Evolutionary conservation across 1,140 invertebrate species (phyloP), one percentile per base, ranked within the genome.

Genomic region (Sitodiplosis mosellana): DNA sequence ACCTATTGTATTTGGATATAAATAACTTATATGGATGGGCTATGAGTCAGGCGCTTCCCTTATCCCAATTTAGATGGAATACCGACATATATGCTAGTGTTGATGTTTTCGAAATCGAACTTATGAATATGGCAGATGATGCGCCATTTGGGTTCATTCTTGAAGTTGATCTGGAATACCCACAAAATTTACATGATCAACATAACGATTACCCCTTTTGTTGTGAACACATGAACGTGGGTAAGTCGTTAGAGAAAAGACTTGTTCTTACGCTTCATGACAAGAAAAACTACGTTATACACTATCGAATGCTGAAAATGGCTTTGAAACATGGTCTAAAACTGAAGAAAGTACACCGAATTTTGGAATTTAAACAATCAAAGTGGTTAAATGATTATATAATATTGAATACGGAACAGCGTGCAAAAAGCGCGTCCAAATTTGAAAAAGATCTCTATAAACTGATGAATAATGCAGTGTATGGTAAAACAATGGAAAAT

Each of bases 1-100:
- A 58, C 57, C 42, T 72, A 17, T 52, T 59, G 19, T 72, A 73
- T 57, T 60, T 65, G n/a, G 71, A 74, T 66, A 61, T 58, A 10
- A 74, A 72, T 54, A 73, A 74, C 59, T 54, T 72, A 42, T 76
- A 77, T 63, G 71, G 71, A 12, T 63, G 53, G 47, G 61, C 63
- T 11, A 70, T 74, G 67, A 61, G 54, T 17, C 54, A 66, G 51
- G 54, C 50, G 49, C 54, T 73, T 38, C 69, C 69, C 18, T 27
- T 41, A 1, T 45, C 42, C 4, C 37, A 52, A 36, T 67, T 65
- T 55, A 14, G 59, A 46, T 69, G 59, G 61, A 58, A 64, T 50
- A 53, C 52, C 15, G 51, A 48, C 27, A 51, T 57, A 33, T 75
- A 73, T 60, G 43, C 66, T 53, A 75, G 67, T 65, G 47, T 65